phyloP scores from a whole-genome alignment of 2,113 vertebrate species.

The Symphodus melops region DNA sequence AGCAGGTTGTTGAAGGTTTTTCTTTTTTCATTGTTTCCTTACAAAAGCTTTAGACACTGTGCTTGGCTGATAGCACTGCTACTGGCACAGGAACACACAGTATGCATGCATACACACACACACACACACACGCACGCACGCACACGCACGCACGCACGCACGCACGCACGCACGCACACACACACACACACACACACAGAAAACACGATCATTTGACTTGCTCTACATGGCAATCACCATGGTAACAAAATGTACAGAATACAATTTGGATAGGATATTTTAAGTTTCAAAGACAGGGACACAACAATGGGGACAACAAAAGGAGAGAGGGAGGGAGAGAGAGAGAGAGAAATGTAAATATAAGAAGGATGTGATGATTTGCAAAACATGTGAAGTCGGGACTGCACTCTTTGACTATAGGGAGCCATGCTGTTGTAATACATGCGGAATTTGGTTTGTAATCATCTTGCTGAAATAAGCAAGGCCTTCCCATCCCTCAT shows the following conservation, averaged over 20 bases:
- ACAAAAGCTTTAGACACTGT: constrained; percentile 68
- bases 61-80: constrained; percentile 70
- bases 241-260: constrained; percentile 79
- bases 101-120: constrained; percentile 35
- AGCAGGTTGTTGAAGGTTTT: constrained; percentile 46
- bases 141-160: too few species aligned
- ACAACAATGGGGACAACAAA: constrained; percentile 74
- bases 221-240: constrained; percentile 76
- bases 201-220: constrained; percentile 37
- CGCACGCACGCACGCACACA: constrained; percentile 12
- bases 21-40: constrained; percentile 64
- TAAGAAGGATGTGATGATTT: too few species aligned
- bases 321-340: constrained; percentile 47
- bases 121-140: too few species aligned
- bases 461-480: too few species aligned
- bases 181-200: too few species aligned
- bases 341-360: constrained; percentile 16
- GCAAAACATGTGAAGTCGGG: too few species aligned
- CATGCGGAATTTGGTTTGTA: too few species aligned
- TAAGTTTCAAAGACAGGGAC: constrained; percentile 78
- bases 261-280: constrained; percentile 74
- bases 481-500: too few species aligned
- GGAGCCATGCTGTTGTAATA: too few species aligned
- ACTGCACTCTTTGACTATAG: too few species aligned
- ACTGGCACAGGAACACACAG: constrained; percentile 68